Conservation (phyloP, 2,113 vertebrate species). For the Psophia crepitans region DNA sequence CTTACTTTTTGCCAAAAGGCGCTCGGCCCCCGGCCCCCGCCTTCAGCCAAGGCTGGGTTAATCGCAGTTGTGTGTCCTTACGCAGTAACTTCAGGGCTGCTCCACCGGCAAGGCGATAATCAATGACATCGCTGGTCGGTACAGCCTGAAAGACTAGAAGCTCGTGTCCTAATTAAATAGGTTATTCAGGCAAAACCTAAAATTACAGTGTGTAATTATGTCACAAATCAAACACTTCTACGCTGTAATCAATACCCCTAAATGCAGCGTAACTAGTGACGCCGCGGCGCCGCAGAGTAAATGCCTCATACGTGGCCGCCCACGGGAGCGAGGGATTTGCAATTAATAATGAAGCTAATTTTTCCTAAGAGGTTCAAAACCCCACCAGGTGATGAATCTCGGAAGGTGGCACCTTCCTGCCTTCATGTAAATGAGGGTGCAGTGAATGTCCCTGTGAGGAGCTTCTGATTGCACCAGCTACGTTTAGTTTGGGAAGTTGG, state of each 20-base stretch:
- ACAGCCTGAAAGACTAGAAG: conserved; percentile 5
- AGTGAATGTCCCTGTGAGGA: not conserved
- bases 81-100: not conserved
- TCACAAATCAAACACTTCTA: not conserved
- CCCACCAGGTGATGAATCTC: not conserved
- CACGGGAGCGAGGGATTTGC: not conserved
- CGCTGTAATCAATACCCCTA: not conserved
- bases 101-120: not conserved
- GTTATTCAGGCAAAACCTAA: not conserved
- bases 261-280: not conserved
- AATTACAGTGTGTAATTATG: not conserved
- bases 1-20: not conserved
- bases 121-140: not conserved
- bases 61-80: not conserved
- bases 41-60: not conserved
- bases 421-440: not conserved
- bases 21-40: not conserved
- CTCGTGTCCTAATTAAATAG: not conserved
- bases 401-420: not conserved
- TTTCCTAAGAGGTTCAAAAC: not conserved
- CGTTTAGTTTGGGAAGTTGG: not conserved
- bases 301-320: too few relatives aligned
- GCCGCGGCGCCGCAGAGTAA: not conserved
- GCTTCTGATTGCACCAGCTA: not conserved
- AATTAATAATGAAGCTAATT: not conserved